Percentiles rank a stretch among this genome's conserved stretches.
Conservation (phyloP, 2,113 vertebrate genomes). For the Notarius quadriscutis region DNA sequence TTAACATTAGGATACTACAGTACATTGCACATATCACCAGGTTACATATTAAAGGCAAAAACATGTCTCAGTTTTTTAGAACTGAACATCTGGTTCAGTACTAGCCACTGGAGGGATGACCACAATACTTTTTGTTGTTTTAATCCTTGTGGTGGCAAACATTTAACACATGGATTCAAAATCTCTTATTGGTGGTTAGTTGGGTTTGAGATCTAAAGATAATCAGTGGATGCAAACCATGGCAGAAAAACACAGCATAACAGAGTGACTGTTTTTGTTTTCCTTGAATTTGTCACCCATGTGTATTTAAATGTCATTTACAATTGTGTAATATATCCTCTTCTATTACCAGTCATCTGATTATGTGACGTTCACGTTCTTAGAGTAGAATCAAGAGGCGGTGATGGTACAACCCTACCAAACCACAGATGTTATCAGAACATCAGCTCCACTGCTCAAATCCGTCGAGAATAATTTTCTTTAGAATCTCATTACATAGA, state of each 20-base stretch:
- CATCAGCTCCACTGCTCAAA: background rate
- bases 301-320: background rate
- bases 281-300: background rate
- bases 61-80: background rate
- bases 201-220: no score
- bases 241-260: background rate
- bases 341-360: background rate
- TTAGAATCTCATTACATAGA: background rate
- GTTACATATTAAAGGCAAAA: background rate
- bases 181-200: no score
- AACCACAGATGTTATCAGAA: conserved; percentile 59
- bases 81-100: background rate
- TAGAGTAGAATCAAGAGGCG: conserved; percentile 41
- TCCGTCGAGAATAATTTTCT: background rate
- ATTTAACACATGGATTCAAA: background rate
- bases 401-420: conserved; percentile 9
- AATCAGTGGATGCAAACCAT: background rate
- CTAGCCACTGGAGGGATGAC: background rate
- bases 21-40: background rate
- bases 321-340: background rate
- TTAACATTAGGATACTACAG: background rate
- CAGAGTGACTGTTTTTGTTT: background rate
- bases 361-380: background rate
- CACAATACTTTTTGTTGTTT: background rate
- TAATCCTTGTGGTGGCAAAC: background rate